Percentiles rank a stretch among this genome's conserved stretches.
These are phyloP conservation scores for Echeneis naucrates DNA, from an alignment of 2,797 vertebrate species.

Conservation along the genomic window DNA sequence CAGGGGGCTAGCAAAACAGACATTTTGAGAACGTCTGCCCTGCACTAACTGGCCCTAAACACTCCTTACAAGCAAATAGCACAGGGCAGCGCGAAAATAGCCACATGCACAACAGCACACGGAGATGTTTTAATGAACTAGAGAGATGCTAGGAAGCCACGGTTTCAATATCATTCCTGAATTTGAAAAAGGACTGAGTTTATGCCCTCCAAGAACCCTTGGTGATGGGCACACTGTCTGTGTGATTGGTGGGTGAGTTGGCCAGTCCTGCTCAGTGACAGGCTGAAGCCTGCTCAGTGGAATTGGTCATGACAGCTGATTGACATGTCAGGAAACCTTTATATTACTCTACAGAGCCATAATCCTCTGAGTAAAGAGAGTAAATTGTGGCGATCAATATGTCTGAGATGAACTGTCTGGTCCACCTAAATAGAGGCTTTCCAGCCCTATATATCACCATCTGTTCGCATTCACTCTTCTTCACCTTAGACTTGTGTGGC, in stretches of 20 bases:
- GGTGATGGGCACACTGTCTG: slow-evolving; percentile 61
- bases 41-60: slow-evolving; percentile 32
- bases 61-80: slow-evolving; percentile 33
- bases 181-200: slow-evolving; percentile 22
- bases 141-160: slow-evolving; percentile 31
- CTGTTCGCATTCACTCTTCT: slow-evolving; percentile 67
- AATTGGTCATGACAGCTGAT: slow-evolving; percentile 81
- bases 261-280: slow-evolving; percentile 73
- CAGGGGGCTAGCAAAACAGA: slow-evolving; percentile 37
- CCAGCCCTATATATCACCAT: slow-evolving; percentile 63
- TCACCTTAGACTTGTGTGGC: slow-evolving; percentile 69
- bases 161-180: slow-evolving; percentile 48
- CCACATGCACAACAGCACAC: background rate
- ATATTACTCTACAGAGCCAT: slow-evolving; percentile 83
- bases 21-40: slow-evolving; percentile 47
- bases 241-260: slow-evolving; percentile 67
- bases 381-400: slow-evolving; percentile 82
- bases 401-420: slow-evolving; percentile 76
- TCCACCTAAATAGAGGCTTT: slow-evolving; percentile 69
- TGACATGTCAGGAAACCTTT: slow-evolving; percentile 85
- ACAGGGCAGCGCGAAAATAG: slow-evolving; percentile 34
- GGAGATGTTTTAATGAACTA: slow-evolving; percentile 37
- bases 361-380: slow-evolving; percentile 81
- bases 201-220: slow-evolving; percentile 62
- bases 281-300: slow-evolving; percentile 73